phyloP scores from a whole-genome alignment of 2,888 invertebrate species.

The Margaritifera margaritifera region DNA sequence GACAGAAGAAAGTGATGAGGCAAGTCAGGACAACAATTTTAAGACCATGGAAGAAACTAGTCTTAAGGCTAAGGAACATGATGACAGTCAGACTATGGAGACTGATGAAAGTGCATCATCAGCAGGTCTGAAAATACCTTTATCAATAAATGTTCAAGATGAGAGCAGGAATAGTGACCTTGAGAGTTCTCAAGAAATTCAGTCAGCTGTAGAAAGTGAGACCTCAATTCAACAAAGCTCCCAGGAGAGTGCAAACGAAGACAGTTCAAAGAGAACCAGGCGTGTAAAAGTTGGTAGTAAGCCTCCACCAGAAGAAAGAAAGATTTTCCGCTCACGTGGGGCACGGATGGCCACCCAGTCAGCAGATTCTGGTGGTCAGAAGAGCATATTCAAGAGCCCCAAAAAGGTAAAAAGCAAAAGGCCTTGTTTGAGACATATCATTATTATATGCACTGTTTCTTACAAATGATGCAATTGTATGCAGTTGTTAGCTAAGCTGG shows the following conservation, averaged over 20 bases:
- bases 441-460: background rate
- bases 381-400: constrained; percentile 52
- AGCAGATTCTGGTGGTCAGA: constrained; percentile 26
- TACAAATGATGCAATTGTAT: no score
- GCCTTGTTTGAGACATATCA: background rate
- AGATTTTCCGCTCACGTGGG: constrained; percentile 61
- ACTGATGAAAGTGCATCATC: background rate
- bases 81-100: background rate
- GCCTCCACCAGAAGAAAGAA: constrained; percentile 47
- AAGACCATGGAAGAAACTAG: constrained; percentile 5
- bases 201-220: constrained; percentile 2
- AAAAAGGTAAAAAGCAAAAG: constrained; percentile 46
- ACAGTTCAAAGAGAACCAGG: constrained; percentile 5
- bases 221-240: constrained; percentile 5
- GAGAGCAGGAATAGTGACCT: background rate
- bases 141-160: background rate
- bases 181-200: constrained; percentile 3
- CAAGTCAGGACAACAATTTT: background rate
- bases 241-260: background rate
- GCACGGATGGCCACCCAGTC: constrained; percentile 21
- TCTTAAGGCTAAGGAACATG: constrained; percentile 6
- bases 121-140: constrained; percentile 5
- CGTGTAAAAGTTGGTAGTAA: constrained; percentile 6
- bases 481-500: no score
- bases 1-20: background rate